Evolutionary conservation across 2,888 invertebrate species (phyloP).

Genomic region (Drosophila hamatofila): DNA sequence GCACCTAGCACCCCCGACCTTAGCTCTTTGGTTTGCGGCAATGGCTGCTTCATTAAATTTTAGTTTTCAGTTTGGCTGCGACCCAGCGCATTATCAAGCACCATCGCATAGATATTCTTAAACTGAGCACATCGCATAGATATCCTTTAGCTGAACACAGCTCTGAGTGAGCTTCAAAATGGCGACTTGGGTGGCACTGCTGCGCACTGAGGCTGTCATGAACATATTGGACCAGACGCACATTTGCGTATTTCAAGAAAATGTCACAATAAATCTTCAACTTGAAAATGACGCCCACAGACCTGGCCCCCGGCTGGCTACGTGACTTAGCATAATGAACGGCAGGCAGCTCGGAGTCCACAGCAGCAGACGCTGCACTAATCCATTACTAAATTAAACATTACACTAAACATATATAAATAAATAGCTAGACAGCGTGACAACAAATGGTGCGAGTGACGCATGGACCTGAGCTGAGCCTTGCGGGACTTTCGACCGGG

Average conservation of each 20-base stretch:
- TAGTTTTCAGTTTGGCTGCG: conserved; percentile 42
- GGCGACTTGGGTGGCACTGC: conserved; percentile 7
- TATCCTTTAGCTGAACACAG: conserved; percentile 9
- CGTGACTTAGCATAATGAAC: conserved; percentile 81
- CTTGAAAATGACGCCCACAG: conserved; percentile 29
- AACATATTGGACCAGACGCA: conserved; percentile 18
- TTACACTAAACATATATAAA: conserved; percentile 77
- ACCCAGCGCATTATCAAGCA: neutral
- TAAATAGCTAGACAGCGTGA: conserved; percentile 78
- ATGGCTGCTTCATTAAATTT: conserved; percentile 71
- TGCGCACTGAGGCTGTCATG: conserved; percentile 20
- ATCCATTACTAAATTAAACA: conserved; percentile 85
- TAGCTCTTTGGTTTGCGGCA: conserved; percentile 23
- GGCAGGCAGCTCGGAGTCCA: conserved; percentile 21
- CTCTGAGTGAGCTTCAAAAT: conserved; percentile 15
- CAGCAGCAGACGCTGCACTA: conserved; percentile 61
- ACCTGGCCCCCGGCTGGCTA: conserved; percentile 31
- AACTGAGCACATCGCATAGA: conserved; percentile 5
- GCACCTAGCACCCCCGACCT: conserved; percentile 6
- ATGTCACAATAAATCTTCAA: conserved; percentile 79
- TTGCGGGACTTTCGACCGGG: neutral
- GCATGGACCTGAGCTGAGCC: conserved; percentile 18
- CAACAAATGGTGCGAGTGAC: conserved; percentile 70
- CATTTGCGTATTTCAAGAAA: conserved; percentile 56
- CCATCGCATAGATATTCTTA: neutral